Percentiles rank a stretch among this genome's conserved stretches.
phyloP scores from a whole-genome alignment of 37 sponge, comb jelly and placozoan species.

The Crambe crambe region DNA sequence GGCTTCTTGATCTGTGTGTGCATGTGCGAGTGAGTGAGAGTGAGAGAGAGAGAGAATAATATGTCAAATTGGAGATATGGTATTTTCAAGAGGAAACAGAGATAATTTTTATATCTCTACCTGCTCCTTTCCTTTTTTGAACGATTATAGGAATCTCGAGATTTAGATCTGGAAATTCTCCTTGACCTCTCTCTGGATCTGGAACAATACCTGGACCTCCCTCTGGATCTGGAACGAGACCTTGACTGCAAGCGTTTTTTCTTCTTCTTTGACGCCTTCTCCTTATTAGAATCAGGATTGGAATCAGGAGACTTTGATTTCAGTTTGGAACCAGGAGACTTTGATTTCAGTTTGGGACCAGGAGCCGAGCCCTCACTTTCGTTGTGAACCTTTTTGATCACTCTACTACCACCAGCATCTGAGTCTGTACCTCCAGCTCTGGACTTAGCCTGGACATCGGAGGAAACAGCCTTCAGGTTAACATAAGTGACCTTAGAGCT shows the following conservation, averaged over 20 bases:
- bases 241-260: slow-evolving; percentile 1
- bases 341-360: not conserved
- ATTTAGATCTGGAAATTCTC: not conserved
- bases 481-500: slow-evolving; percentile 7
- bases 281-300: slow-evolving; percentile 1
- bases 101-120: too few relatives aligned
- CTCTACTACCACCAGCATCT: not conserved
- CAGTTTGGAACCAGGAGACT: slow-evolving; percentile 5
- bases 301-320: slow-evolving; percentile 6
- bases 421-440: not conserved
- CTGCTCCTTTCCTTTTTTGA: not conserved
- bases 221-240: slow-evolving; percentile 28
- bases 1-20: slow-evolving; percentile 6
- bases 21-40: too few relatives aligned
- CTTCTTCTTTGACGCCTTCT: not conserved
- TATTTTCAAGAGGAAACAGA: too few relatives aligned
- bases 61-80: too few relatives aligned
- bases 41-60: too few relatives aligned
- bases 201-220: not conserved
- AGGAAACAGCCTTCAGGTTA: not conserved
- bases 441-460: too few relatives aligned
- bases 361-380: not conserved
- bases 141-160: not conserved
- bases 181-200: not conserved
- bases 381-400: not conserved